Percentiles rank a stretch among this genome's conserved stretches.
Conservation (phyloP, 2,113 vertebrate genomes). For the Vulpes vulpes region DNA sequence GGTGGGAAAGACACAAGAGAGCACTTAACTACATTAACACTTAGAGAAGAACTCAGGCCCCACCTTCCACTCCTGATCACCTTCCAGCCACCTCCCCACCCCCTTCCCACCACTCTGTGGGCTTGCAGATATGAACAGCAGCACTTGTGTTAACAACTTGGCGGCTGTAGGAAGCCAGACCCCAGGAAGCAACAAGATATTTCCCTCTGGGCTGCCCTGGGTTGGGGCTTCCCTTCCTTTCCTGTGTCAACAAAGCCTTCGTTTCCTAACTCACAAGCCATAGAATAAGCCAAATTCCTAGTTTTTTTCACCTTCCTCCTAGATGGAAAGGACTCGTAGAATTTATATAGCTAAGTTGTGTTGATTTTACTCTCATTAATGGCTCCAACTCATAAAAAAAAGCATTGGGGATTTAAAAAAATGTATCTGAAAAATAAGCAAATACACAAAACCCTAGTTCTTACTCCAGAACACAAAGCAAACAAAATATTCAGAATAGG, state of each 20-base stretch:
- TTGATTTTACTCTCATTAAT: constrained; percentile 79
- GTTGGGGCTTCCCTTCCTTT: constrained; percentile 65
- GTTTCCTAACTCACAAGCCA: constrained; percentile 67
- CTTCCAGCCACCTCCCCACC: background rate
- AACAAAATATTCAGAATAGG: constrained; percentile 45
- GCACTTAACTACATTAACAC: constrained; percentile 54
- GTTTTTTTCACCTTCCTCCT: constrained; percentile 41
- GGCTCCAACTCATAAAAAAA: constrained; percentile 59
- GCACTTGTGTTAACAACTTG: constrained; percentile 71
- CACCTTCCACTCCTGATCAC: background rate
- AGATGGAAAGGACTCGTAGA: constrained; percentile 62
- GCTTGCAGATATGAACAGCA: constrained; percentile 39
- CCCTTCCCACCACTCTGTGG: background rate
- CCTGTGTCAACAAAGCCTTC: constrained; percentile 69
- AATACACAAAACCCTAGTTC: constrained; percentile 5
- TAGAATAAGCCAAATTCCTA: constrained; percentile 48
- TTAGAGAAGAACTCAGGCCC: background rate
- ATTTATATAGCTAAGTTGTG: constrained; percentile 66
- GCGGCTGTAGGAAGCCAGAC: constrained; percentile 37
- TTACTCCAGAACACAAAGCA: constrained; percentile 48
- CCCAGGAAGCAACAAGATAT: constrained; percentile 73
- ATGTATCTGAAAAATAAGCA: constrained; percentile 74
- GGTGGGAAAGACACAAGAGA: constrained; percentile 25
- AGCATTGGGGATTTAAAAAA: constrained; percentile 42
- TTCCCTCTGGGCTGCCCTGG: constrained; percentile 59